Evolutionary conservation across 2,888 invertebrate genomes (phyloP), one percentile per base, ranked within the genome.

Genomic region (Machimus rusticus): DNA sequence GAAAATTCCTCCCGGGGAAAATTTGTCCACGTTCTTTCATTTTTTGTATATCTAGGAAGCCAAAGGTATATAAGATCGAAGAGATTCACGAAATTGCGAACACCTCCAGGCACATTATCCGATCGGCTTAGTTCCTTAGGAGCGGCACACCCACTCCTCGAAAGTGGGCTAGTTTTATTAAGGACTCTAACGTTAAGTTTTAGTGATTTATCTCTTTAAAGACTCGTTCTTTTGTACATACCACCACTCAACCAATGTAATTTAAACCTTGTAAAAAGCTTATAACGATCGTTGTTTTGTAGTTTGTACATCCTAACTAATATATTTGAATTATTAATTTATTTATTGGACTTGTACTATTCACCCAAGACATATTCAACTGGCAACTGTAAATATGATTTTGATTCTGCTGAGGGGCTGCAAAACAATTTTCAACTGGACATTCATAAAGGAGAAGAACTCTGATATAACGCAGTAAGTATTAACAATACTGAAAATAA

Each of bases 191-290:
- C 28, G 16, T 81, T 81, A 81, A 46, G 55, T 81, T 55, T 81
- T 51, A 81, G 16, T 16, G 19, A 34, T 55, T 55, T 46, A 34
- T 31, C 31, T 81, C 43, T 81, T 23, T 31, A 9, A 51, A 55
- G 51, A 81, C 37, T 16, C 37, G 39, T 34, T 81, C n/a, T 31
- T 51, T 28, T 39, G 78, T 81, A 43, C 28, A 43, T 81, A 81
- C 14, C 16, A 51, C 28, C 34, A 76, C 16, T 76, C 34, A 55
- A 34, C 28, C 31, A 81, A 51, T 81, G 51, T 81, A 51, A 81
- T 55, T 81, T 81, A 51, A 81, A 81, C n/a, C 31, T 37, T 81
- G 81, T 81, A 81, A 81, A 81, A 81, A 81, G 81, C 81, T 55
- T 81, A 23, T 51, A 31, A 55, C 31, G 28, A 81, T 9, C 28